phyloP scores from a whole-genome alignment of 1,140 invertebrate genomes.

The Glossosoma conforme region DNA sequence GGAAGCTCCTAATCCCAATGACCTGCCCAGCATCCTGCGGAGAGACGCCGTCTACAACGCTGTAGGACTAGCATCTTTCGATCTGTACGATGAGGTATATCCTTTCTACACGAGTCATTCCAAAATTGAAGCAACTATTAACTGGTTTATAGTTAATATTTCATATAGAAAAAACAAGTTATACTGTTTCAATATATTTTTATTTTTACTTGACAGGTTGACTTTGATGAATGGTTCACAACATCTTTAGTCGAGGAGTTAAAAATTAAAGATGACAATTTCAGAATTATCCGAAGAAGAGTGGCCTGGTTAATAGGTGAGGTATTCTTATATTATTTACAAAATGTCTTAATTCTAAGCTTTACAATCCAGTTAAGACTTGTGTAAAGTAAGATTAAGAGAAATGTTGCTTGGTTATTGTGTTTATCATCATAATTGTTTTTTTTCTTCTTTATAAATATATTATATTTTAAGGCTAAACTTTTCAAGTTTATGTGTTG shows the following conservation, averaged over 20 bases:
- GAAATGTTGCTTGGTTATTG: background rate
- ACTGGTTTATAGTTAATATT: too few relatives aligned
- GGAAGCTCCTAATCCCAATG: conserved; percentile 38
- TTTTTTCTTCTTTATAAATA: too few relatives aligned
- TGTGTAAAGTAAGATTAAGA: too few relatives aligned
- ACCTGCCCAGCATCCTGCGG: conserved; percentile 71
- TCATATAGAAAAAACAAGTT: too few relatives aligned
- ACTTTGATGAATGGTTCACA: conserved; percentile 93
- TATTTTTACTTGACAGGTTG: conserved; percentile 52
- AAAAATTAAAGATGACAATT: conserved; percentile 75
- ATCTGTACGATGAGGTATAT: conserved; percentile 83
- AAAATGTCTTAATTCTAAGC: too few relatives aligned
- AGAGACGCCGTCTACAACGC: conserved; percentile 97
- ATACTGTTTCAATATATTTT: conserved; percentile 7
- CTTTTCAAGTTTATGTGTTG: too few relatives aligned
- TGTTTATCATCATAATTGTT: background rate
- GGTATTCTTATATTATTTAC: too few relatives aligned
- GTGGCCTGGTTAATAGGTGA: conserved; percentile 81
- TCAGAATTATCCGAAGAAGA: conserved; percentile 80
- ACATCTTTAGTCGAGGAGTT: conserved; percentile 77
- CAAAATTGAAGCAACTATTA: background rate
- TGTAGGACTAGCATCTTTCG: conserved; percentile 82
- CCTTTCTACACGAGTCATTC: background rate
- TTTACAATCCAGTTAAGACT: too few relatives aligned
- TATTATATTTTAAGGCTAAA: too few relatives aligned